Percentiles rank a stretch among this genome's conserved stretches.
These are phyloP conservation scores for Psittacara wagleri DNA, from an alignment of 2,113 vertebrate genomes.

Conservation along the genomic window DNA sequence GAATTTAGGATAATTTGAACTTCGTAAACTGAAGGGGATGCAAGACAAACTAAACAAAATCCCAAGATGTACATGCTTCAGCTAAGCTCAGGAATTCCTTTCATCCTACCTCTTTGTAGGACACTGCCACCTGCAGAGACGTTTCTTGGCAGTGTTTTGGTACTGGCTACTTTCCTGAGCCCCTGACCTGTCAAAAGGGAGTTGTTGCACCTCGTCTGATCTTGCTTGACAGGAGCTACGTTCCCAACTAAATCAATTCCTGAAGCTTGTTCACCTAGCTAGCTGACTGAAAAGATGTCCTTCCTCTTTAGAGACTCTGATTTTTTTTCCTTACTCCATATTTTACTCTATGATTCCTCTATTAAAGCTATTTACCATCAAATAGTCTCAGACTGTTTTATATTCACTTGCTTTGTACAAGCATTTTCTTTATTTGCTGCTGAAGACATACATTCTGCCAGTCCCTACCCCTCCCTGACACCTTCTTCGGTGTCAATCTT, in stretches of 20 bases:
- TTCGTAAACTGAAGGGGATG: not conserved
- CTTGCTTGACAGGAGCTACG: constrained; percentile 26
- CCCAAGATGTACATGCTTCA: constrained; percentile 9
- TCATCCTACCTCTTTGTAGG: not conserved
- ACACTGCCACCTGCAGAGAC: constrained; percentile 24
- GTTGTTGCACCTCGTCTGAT: not conserved
- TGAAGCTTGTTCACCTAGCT: not conserved
- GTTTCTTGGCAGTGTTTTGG: constrained; percentile 54
- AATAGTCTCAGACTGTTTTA: not conserved
- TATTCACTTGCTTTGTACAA: not conserved
- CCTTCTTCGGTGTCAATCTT: not conserved
- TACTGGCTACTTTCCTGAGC: constrained; percentile 34
- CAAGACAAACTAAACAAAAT: not conserved
- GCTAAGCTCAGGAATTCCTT: constrained; percentile 32
- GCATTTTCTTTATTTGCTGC: not conserved
- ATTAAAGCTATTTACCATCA: not conserved
- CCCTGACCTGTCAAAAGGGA: not conserved
- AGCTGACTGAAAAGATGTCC: not conserved
- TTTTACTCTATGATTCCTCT: not conserved
- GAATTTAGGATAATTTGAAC: not conserved
- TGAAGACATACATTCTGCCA: not conserved
- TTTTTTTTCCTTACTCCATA: not conserved
- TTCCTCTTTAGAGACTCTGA: not conserved
- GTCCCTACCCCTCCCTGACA: not conserved
- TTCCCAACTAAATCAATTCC: not conserved